Base-by-base conservation (phyloP, 2,797 vertebrate genomes). In the Ctenosaura bakeri region DNA sequence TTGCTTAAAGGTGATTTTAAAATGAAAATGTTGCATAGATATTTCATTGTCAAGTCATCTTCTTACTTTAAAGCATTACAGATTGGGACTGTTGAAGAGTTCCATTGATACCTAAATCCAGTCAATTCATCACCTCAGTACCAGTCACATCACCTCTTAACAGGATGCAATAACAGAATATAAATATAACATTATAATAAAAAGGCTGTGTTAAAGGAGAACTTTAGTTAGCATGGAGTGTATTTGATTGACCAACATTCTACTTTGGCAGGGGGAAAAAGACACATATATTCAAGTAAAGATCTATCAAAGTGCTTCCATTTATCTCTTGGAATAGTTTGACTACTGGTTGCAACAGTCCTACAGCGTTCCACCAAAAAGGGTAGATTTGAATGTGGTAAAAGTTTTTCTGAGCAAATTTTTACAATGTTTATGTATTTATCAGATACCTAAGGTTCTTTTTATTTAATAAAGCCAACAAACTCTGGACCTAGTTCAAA, bases 41-140 rank as follows among this genome's bases (percentile, higher is more conserved):
- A 92, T 85, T 77, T 88, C 90, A 46, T 76, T 89, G 88, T 90
- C 12, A 76, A 20, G 1, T 16, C 86, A 52, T 6, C 50, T 42
- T 89, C 91, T 87, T 89, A 29, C 91, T 85, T 84, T 93, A 92
- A 90, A 89, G 76, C 69, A 38, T 18, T 92, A 86, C n/a, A 87
- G 89, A 93, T 54, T 81, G 86, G 88, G 83, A 95, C 92, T 95
- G 89, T 81, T 91, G 82, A 90, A 62, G 76, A 80, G 76, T 93
- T 77, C 87, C 90, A 89, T 79, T 95, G 89, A 94, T 95, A 86
- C 35, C 83, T 87, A 95, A 89, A 94, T 92, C 92, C 93, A 87
- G 89, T 91, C 95, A 94, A 50, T 91, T 91, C 92, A 93, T 91
- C 94, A 76, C 77, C 92, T 95, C 89, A 91, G 93, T 92, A 95